phyloP scores from a whole-genome alignment of 2,113 vertebrate species.

The Terrapene triunguis region DNA sequence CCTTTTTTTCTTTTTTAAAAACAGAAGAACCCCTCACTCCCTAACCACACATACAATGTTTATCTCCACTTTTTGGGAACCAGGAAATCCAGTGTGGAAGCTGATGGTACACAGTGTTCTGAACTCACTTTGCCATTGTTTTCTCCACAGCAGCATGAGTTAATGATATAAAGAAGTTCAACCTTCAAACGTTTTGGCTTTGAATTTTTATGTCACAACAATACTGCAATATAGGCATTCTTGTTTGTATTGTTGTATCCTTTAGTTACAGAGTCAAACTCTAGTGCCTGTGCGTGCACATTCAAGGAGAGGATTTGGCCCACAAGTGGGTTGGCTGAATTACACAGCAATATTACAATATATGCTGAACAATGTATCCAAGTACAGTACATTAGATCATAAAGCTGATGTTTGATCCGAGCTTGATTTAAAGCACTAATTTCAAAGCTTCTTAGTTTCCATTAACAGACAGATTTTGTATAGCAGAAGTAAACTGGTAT shows the following conservation, averaged over 20 bases:
- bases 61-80: constrained; percentile 47
- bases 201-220: constrained; percentile 55
- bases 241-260: constrained; percentile 64
- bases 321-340: constrained; percentile 11
- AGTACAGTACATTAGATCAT: background rate
- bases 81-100: constrained; percentile 62
- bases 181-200: constrained; percentile 48
- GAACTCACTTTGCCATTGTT: constrained; percentile 64
- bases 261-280: constrained; percentile 45
- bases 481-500: background rate
- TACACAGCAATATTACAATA: background rate
- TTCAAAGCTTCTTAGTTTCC: background rate
- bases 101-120: constrained; percentile 74
- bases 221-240: constrained; percentile 61
- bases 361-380: background rate
- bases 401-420: background rate
- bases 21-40: constrained; percentile 54
- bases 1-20: constrained; percentile 46
- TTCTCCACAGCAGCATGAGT: constrained; percentile 51
- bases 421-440: background rate
- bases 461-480: background rate
- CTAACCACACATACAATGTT: background rate
- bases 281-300: background rate
- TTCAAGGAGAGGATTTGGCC: constrained; percentile 46
- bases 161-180: constrained; percentile 65